Evolutionary conservation across 2,797 vertebrate genomes (phyloP).

Genomic region (Pygocentrus nattereri): DNA sequence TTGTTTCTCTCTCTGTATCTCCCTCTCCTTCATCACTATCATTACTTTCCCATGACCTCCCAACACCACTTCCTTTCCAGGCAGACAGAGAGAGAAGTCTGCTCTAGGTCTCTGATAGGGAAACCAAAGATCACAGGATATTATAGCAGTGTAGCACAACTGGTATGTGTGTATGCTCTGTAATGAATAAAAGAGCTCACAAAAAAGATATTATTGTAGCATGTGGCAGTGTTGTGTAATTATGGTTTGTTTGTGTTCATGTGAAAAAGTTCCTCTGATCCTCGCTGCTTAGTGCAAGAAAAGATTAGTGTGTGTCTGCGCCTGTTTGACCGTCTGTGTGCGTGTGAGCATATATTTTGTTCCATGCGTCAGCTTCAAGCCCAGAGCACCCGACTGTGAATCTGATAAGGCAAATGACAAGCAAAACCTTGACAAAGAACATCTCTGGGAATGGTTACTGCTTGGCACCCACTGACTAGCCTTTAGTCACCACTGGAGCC

Average conservation of each 20-base stretch:
- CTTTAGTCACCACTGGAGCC: slow-evolving; percentile 12
- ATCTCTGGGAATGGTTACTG: slow-evolving; percentile 10
- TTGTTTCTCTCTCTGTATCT: neutral
- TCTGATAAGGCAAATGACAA: slow-evolving; percentile 37
- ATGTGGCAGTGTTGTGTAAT: slow-evolving; percentile 60
- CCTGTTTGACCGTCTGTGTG: neutral
- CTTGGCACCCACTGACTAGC: slow-evolving; percentile 21
- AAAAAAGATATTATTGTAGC: slow-evolving; percentile 40
- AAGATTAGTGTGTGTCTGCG: neutral
- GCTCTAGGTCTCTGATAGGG: slow-evolving; percentile 23
- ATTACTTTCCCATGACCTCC: slow-evolving; percentile 34
- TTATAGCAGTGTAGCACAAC: slow-evolving; percentile 18
- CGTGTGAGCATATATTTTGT: slow-evolving; percentile 5
- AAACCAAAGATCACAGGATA: slow-evolving; percentile 36
- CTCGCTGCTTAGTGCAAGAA: slow-evolving; percentile 39
- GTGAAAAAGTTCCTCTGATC: slow-evolving; percentile 37
- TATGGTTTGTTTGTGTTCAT: slow-evolving; percentile 58
- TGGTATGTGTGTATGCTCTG: slow-evolving; percentile 6
- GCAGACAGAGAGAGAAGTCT: neutral
- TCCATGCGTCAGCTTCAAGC: slow-evolving; percentile 19
- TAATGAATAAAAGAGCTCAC: slow-evolving; percentile 29
- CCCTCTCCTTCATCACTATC: neutral
- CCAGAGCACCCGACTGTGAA: slow-evolving; percentile 6
- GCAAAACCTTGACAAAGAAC: slow-evolving; percentile 33
- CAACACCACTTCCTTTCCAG: neutral